phyloP scores from a whole-genome alignment of 2,113 vertebrate genomes.

The Amblyornis subalaris region DNA sequence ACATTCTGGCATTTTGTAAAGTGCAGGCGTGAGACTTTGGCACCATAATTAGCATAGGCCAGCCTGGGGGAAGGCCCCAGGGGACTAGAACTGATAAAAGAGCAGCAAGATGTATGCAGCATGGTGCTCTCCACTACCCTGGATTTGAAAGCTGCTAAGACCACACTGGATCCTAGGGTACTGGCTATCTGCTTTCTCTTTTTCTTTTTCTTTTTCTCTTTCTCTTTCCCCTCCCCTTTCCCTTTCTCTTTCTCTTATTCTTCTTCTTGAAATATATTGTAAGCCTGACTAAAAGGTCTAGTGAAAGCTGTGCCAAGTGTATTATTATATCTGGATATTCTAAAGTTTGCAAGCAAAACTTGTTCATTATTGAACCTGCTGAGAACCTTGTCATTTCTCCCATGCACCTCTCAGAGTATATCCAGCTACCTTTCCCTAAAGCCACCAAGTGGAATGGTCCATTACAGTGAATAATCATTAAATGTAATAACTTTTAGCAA shows the following conservation, averaged over 20 bases:
- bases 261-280: background rate
- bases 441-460: background rate
- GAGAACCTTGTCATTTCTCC: background rate
- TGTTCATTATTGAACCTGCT: background rate
- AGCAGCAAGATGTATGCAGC: background rate
- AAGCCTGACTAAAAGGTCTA: background rate
- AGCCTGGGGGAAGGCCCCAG: background rate
- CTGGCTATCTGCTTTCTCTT: background rate
- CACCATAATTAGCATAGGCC: rapidly evolving
- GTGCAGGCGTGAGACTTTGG: background rate
- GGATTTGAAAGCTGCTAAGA: background rate
- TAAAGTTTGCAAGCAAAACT: background rate
- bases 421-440: background rate
- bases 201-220: background rate
- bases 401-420: background rate
- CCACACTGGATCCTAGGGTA: background rate
- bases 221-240: too few relatives aligned
- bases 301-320: background rate
- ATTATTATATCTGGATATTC: background rate
- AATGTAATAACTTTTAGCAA: background rate
- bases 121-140: rapidly evolving
- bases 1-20: background rate
- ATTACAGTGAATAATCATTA: background rate
- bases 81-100: too few relatives aligned
- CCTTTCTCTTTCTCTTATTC: background rate